A percentile compares a stretch with the other conserved stretches of the same genome.
phyloP scores from a whole-genome alignment of 2,888 invertebrate genomes.

The Galerucella nymphaeae region DNA sequence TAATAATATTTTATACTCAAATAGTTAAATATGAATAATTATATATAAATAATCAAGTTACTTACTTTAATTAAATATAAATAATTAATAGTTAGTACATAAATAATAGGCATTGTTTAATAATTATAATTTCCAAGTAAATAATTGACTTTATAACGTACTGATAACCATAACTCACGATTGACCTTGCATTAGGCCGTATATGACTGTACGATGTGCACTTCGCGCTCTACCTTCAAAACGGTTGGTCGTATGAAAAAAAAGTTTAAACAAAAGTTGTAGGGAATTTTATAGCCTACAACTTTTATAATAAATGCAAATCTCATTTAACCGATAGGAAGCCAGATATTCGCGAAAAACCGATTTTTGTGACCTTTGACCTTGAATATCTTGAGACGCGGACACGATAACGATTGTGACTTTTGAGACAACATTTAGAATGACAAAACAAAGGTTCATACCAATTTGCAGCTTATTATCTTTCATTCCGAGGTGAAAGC shows the following conservation, averaged over 20 bases:
- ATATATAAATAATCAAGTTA: not conserved
- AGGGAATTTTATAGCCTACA: slow-evolving; percentile 28
- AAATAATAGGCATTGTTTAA: not conserved
- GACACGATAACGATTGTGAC: slow-evolving; percentile 23
- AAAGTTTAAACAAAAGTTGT: slow-evolving; percentile 16
- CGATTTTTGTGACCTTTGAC: slow-evolving; percentile 31
- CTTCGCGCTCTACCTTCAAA: not conserved
- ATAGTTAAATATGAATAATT: not conserved
- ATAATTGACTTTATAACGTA: too few species aligned
- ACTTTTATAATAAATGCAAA: slow-evolving; percentile 25
- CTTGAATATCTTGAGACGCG: slow-evolving; percentile 33
- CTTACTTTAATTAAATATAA: not conserved
- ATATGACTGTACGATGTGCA: too few species aligned
- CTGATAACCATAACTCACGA: too few species aligned
- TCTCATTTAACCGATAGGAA: slow-evolving; percentile 23
- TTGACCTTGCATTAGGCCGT: too few species aligned
- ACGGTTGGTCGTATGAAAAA: slow-evolving; percentile 6
- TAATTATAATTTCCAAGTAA: not conserved
- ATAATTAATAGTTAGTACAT: not conserved
- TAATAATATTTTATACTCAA: not conserved
- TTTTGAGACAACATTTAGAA: slow-evolving; percentile 31
- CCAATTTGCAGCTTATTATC: slow-evolving; percentile 33
- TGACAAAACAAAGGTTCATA: slow-evolving; percentile 25
- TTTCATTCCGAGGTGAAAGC: slow-evolving; percentile 30
- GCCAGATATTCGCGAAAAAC: slow-evolving; percentile 22